phyloP scores from a whole-genome alignment of 1,140 invertebrate genomes.

The Drosophila ironensis region DNA sequence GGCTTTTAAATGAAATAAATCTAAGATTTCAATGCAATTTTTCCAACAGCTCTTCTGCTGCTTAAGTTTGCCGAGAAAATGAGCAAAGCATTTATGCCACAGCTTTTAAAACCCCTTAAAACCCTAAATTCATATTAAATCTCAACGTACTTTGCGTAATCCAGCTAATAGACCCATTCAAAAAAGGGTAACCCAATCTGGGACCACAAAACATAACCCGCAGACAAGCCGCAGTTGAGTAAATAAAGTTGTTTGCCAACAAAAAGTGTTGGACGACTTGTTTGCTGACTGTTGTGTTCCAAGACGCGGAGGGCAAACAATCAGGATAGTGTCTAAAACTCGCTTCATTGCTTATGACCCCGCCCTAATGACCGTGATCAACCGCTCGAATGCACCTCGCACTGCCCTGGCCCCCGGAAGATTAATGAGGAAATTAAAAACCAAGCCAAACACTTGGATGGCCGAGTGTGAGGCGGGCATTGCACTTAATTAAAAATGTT shows the following conservation, averaged over 20 bases:
- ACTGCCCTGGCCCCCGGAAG: slow-evolving; percentile 1
- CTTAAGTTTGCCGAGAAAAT: too few relatives aligned
- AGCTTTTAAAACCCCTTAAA: neutral
- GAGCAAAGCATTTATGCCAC: neutral
- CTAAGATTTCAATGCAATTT: too few relatives aligned
- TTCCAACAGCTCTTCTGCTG: too few relatives aligned
- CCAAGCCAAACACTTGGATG: slow-evolving; percentile 21
- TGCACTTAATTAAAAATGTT: slow-evolving; percentile 64
- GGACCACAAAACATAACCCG: neutral
- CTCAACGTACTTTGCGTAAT: neutral
- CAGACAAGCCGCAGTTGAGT: neutral
- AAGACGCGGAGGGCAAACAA: slow-evolving; percentile 2
- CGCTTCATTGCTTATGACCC: too few relatives aligned
- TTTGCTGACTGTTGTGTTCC: slow-evolving; percentile 25
- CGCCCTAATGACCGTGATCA: slow-evolving; percentile 3
- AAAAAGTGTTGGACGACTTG: slow-evolving; percentile 36
- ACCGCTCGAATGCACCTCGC: slow-evolving; percentile 40
- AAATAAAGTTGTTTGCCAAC: slow-evolving; percentile 18
- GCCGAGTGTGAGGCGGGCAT: slow-evolving; percentile 15
- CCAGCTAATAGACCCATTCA: slow-evolving; percentile 3
- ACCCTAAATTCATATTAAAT: too few relatives aligned
- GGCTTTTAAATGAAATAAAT: too few relatives aligned
- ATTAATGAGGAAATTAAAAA: slow-evolving; percentile 47
- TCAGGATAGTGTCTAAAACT: slow-evolving; percentile 8
- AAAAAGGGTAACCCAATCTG: neutral